A percentile compares a stretch with the other conserved stretches of the same genome.
phyloP scores from a whole-genome alignment of 2,797 vertebrate genomes.

The Lacerta agilis region DNA sequence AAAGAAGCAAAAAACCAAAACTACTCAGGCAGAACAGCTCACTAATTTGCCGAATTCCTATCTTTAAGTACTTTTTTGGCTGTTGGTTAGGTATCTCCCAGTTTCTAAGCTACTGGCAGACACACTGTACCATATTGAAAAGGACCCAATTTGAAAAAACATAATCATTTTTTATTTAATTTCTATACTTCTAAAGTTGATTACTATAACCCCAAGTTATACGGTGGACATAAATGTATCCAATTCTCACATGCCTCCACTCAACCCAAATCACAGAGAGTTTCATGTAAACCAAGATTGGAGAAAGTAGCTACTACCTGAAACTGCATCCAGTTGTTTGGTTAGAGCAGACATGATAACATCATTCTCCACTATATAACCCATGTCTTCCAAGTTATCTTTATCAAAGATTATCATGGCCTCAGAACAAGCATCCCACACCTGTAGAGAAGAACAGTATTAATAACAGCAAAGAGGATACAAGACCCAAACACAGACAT shows the following conservation, averaged over 20 bases:
- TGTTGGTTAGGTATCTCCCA: neutral
- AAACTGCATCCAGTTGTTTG: constrained; percentile 87
- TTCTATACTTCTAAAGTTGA: neutral
- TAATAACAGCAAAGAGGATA: constrained; percentile 17
- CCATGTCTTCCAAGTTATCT: constrained; percentile 93
- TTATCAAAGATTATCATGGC: constrained; percentile 97
- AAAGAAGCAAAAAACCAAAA: constrained; percentile 23
- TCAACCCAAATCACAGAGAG: constrained; percentile 17
- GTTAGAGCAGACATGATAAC: constrained; percentile 91
- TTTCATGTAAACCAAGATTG: constrained; percentile 32
- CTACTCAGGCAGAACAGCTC: neutral
- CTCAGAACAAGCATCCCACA: constrained; percentile 99
- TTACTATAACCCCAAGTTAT: neutral
- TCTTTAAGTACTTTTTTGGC: neutral
- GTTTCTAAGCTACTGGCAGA: neutral
- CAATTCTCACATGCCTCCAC: neutral
- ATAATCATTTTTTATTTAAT: too few relatives aligned
- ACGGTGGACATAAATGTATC: neutral
- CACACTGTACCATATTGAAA: neutral
- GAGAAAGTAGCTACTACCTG: constrained; percentile 80
- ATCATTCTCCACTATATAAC: constrained; percentile 96
- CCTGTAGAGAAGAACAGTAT: constrained; percentile 77
- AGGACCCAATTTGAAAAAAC: neutral
- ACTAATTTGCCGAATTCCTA: neutral
- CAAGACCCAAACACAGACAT: neutral